These are phyloP conservation scores for Numenius arquata DNA, from an alignment of 2,113 vertebrate species.

Conservation along the genomic window DNA sequence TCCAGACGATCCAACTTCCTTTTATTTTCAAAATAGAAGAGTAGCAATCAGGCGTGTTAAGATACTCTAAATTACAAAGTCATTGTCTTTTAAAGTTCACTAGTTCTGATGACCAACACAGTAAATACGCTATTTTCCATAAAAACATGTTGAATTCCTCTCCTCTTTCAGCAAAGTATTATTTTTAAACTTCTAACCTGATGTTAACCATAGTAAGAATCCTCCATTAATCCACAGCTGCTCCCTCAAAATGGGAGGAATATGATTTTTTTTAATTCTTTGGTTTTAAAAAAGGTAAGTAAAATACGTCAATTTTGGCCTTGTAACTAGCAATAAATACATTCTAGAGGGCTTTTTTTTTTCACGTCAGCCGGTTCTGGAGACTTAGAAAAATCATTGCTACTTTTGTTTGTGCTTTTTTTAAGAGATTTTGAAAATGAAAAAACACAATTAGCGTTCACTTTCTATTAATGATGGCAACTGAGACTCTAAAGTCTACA, in stretches of 20 bases:
- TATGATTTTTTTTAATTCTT: neutral
- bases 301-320: neutral
- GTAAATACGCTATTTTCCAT: neutral
- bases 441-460: neutral
- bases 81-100: neutral
- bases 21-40: constrained; percentile 67
- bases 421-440: neutral
- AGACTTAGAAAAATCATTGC: neutral
- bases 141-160: neutral
- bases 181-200: neutral
- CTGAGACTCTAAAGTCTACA: neutral
- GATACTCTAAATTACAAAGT: neutral
- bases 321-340: neutral
- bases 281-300: neutral
- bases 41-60: neutral
- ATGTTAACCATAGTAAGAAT: neutral
- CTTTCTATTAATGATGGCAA: neutral
- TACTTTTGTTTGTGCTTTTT: neutral
- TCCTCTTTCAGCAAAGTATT: neutral
- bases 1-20: constrained; percentile 96
- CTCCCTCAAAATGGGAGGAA: neutral
- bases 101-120: neutral
- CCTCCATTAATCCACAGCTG: neutral
- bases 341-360: neutral
- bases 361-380: neutral